phyloP scores from a whole-genome alignment of 1,140 invertebrate species.

The Schlechtendalia chinensis region DNA sequence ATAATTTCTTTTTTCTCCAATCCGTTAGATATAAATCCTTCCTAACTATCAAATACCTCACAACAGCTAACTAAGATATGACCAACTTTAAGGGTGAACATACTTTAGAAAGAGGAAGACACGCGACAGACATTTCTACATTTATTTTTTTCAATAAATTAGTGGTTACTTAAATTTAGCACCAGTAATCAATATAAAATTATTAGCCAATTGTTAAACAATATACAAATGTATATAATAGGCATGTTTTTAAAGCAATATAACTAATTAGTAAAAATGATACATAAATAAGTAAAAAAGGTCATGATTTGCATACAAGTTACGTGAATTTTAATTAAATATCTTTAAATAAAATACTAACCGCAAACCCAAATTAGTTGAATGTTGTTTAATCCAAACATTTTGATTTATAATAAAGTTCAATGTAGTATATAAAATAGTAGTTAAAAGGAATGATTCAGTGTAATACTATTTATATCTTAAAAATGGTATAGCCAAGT shows the following conservation, averaged over 20 bases:
- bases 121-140: slow-evolving; percentile 18
- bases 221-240: slow-evolving; percentile 35
- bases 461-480: not conserved
- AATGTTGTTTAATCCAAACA: not conserved
- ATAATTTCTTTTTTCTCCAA: not conserved
- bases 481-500: slow-evolving; percentile 23
- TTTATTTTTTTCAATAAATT: slow-evolving; percentile 25
- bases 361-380: not conserved
- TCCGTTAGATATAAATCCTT: not conserved
- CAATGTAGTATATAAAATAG: not conserved
- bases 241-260: slow-evolving; percentile 28
- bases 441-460: not conserved
- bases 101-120: slow-evolving; percentile 16
- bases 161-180: slow-evolving; percentile 43
- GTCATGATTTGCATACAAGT: slow-evolving; percentile 29
- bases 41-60: slow-evolving; percentile 22
- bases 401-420: slow-evolving; percentile 6
- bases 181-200: slow-evolving; percentile 32
- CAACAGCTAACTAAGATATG: slow-evolving; percentile 8
- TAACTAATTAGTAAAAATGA: slow-evolving; percentile 30
- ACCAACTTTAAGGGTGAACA: slow-evolving; percentile 12
- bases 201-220: slow-evolving; percentile 44
- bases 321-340: slow-evolving; percentile 27
- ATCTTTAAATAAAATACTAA: slow-evolving; percentile 20
- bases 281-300: slow-evolving; percentile 19